A percentile compares a stretch with the other conserved stretches of the same genome.
These are phyloP conservation scores for Zoanthus sansibaricus DNA, from an alignment of 92 coral and sea anemone species.

Conservation along the genomic window DNA sequence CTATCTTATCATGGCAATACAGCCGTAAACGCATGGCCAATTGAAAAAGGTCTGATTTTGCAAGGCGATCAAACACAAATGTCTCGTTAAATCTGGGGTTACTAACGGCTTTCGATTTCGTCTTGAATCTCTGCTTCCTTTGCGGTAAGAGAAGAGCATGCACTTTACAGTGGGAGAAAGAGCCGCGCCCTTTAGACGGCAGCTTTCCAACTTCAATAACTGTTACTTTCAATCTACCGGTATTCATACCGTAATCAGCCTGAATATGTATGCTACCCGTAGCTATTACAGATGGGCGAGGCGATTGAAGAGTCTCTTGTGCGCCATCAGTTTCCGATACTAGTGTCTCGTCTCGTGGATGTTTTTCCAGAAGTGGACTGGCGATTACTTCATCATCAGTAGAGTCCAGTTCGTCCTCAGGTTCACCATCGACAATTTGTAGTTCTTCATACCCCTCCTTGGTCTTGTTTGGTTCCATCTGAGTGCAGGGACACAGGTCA, in stretches of 20 bases:
- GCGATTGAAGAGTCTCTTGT: slow-evolving; percentile 46
- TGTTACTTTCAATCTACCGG: slow-evolving; percentile 75
- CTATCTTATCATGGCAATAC: slow-evolving; percentile 83
- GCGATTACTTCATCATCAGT: slow-evolving; percentile 24
- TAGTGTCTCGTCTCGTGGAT: slow-evolving; percentile 38
- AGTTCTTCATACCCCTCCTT: slow-evolving; percentile 82
- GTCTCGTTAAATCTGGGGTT: slow-evolving; percentile 91
- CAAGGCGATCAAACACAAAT: slow-evolving; percentile 90
- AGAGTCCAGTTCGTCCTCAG: slow-evolving; percentile 59
- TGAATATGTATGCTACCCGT: slow-evolving; percentile 79
- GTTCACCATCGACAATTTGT: slow-evolving; percentile 41
- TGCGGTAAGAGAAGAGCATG: slow-evolving; percentile 88
- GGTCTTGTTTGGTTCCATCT: slow-evolving; percentile 59
- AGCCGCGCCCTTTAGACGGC: slow-evolving; percentile 93
- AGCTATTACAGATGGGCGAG: slow-evolving; percentile 10
- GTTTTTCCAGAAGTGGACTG: slow-evolving; percentile 30
- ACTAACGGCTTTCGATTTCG: slow-evolving; percentile 74
- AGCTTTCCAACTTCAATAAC: slow-evolving; percentile 83
- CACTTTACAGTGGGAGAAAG: slow-evolving; percentile 77
- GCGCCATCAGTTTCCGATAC: slow-evolving; percentile 56
- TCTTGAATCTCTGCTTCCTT: slow-evolving; percentile 88
- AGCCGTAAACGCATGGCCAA: slow-evolving; percentile 87
- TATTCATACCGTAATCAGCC: slow-evolving; percentile 69
- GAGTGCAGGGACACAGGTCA: slow-evolving; percentile 86
- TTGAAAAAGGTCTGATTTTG: slow-evolving; percentile 83